Percentiles rank a stretch among this genome's conserved stretches.
Evolutionary conservation across 2,888 invertebrate species (phyloP).

Genomic region (Oasisia sp.): DNA sequence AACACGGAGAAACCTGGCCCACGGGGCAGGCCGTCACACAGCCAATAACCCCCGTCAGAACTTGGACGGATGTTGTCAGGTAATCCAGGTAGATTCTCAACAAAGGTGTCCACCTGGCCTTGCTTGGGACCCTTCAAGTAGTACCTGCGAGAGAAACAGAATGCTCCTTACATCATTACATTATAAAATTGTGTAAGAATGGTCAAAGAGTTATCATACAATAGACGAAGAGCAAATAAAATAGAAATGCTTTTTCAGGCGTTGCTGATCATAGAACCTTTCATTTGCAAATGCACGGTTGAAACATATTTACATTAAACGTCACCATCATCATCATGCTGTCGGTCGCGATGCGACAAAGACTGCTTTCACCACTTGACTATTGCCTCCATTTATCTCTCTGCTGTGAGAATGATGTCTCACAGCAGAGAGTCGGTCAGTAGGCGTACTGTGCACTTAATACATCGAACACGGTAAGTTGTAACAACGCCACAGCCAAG

Average conservation of each 20-base stretch:
- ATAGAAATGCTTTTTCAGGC: not conserved
- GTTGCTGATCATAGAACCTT: no score
- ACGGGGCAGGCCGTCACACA: not conserved
- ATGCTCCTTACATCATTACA: not conserved
- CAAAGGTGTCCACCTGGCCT: not conserved
- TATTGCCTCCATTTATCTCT: no score
- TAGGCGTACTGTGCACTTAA: no score
- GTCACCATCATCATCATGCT: no score
- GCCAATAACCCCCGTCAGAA: not conserved
- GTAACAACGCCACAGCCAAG: not conserved
- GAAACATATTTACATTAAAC: not conserved
- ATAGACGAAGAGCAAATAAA: not conserved
- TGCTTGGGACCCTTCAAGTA: slow-evolving; percentile 18
- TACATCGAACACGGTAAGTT: no score
- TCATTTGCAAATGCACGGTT: no score
- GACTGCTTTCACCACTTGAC: no score
- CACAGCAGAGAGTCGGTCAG: no score
- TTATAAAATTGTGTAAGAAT: not conserved
- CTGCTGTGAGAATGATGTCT: no score
- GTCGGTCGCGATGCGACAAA: no score
- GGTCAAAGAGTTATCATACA: not conserved
- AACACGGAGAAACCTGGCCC: not conserved
- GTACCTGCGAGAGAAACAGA: not conserved
- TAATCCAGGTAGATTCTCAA: not conserved
- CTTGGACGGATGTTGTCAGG: slow-evolving; percentile 19